A percentile compares a stretch with the other conserved stretches of the same genome.
phyloP scores from a whole-genome alignment of 1,140 invertebrate species.

The Calephelis virginiensis region DNA sequence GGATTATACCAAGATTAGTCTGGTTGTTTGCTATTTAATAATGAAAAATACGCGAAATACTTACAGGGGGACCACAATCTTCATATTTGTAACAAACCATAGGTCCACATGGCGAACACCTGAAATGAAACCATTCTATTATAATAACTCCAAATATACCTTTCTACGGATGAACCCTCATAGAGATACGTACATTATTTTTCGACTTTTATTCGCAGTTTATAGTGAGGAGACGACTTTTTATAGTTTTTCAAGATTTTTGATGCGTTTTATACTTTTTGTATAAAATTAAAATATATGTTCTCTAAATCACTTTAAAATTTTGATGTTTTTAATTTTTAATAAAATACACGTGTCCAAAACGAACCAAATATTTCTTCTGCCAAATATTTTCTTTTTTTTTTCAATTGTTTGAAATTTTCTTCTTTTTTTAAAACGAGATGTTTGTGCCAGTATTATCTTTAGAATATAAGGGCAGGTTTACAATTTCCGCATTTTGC shows the following conservation, averaged over 20 bases:
- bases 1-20: no score
- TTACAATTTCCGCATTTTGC: conserved; percentile 38
- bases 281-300: neutral
- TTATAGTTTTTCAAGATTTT: conserved; percentile 38
- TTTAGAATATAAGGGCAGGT: neutral
- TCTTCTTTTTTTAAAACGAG: neutral
- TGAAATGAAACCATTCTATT: conserved; percentile 32
- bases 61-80: conserved; percentile 69
- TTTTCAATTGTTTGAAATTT: conserved; percentile 31
- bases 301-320: conserved; percentile 42
- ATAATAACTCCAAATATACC: neutral
- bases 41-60: conserved; percentile 21
- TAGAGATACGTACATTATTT: neutral
- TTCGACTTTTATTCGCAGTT: neutral
- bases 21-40: no score
- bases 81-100: conserved; percentile 75
- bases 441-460: conserved; percentile 7
- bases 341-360: conserved; percentile 45
- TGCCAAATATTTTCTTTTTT: conserved; percentile 33
- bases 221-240: conserved; percentile 35
- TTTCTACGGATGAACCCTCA: neutral
- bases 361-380: conserved; percentile 40
- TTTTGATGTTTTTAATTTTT: conserved; percentile 48
- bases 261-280: conserved; percentile 20
- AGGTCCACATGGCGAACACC: conserved; percentile 70